Evolutionary conservation across 92 coral and sea anemone species (phyloP), one percentile per base, ranked within the genome.

Genomic region (Parazoanthus swiftii): DNA sequence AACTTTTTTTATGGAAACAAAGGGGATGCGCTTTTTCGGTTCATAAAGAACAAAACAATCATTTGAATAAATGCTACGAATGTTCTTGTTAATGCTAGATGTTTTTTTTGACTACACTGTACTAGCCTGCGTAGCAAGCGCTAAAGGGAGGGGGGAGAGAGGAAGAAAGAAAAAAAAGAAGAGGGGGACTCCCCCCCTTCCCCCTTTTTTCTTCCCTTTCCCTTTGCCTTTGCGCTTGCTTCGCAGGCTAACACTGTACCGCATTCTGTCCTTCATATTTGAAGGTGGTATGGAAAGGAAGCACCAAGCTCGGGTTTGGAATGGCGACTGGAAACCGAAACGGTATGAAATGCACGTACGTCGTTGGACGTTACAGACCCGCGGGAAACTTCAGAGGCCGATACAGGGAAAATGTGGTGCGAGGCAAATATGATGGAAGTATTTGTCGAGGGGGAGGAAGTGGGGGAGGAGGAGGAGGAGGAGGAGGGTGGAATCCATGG

Each of bases 351-450:
- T 94, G 98, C 54, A 90, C 96, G 9, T 91, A 95, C 77, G 90
- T 94, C 18, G 98, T 96, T 5, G 98, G 93, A 2, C 93, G 97
- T 0, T 96, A 96, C 88, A 92, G 88, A 29, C 93, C 93, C 9
- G 95, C 98, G 21, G 98, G 96, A 3, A 93, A 90, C 86, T 88
- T 82, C 68, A 85, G 84, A 29, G 95, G 94, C 9, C 74, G 56
- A 1, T 89, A 89, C 76, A 59, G 38, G 25, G 90, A 93, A 63
- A 96, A 96, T 75, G 96, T 96, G 42, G 79, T 89, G 48, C 63
- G 84, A 56, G 98, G 98, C 13, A 88, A 89, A n/a, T 95, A 90
- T 72, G 92, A 91, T 79, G 88, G 85, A 5, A 81, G 77, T 29
- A 79, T 79, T 10, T 79, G 83, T 79, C 39, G 35, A 25, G 83